Evolutionary conservation across 2,113 vertebrate genomes (phyloP).

Genomic region (Pseudorasbora parva): DNA sequence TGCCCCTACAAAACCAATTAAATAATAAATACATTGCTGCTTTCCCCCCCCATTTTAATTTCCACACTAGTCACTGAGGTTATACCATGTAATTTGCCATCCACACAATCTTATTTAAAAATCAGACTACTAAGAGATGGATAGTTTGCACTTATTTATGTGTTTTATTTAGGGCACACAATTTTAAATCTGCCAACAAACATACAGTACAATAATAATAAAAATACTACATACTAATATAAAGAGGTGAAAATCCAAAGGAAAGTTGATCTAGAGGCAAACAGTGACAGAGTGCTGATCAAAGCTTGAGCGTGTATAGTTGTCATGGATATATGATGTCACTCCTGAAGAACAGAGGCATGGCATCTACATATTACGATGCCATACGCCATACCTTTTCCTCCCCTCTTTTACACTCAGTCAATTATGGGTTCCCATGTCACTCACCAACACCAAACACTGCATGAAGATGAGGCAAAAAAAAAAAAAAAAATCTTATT

Average conservation of each 20-base stretch:
- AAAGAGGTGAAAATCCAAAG: not conserved
- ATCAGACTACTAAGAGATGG: not conserved
- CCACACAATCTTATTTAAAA: not conserved
- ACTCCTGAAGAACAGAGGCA: conserved; percentile 69
- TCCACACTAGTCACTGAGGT: not conserved
- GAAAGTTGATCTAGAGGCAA: conserved; percentile 24
- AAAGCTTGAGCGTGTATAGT: conserved; percentile 73
- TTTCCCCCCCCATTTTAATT: not conserved
- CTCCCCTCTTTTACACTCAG: conserved; percentile 25
- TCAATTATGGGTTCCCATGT: conserved; percentile 23
- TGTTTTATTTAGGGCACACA: not conserved
- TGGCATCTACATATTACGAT: not conserved
- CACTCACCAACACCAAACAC: conserved; percentile 38
- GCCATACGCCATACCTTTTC: not conserved
- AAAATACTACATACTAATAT: not conserved
- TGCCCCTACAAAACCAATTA: not conserved
- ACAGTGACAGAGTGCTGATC: conserved; percentile 68
- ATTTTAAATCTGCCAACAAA: not conserved
- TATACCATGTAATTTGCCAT: not conserved
- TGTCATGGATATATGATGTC: conserved; percentile 76
- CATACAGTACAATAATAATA: not conserved
- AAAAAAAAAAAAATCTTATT: not conserved
- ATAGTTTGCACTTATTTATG: not conserved
- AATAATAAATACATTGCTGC: not conserved
- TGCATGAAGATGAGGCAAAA: not conserved